phyloP scores from a whole-genome alignment of 2,797 vertebrate species.

The Micrastur ruficollis region DNA sequence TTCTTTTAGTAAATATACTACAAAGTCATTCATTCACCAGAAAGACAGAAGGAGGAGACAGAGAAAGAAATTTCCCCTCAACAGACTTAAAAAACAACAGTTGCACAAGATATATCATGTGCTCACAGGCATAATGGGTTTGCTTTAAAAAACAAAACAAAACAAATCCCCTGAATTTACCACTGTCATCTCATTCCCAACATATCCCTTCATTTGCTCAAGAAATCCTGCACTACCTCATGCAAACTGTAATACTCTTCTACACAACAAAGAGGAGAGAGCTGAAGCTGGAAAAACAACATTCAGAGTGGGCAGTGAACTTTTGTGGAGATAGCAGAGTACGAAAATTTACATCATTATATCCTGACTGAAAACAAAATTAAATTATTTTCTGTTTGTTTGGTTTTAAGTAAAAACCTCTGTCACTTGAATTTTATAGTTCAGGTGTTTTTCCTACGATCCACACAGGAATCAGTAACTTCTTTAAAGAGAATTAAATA shows the following conservation, averaged over 20 bases:
- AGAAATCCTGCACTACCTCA: background rate
- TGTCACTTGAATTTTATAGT: background rate
- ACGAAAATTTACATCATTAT: background rate
- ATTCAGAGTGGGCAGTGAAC: background rate
- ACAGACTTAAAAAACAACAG: background rate
- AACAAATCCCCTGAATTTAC: background rate
- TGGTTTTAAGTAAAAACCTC: background rate
- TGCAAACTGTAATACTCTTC: fast-evolving
- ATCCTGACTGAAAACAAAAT: background rate
- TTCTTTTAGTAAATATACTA: background rate
- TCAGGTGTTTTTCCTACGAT: background rate
- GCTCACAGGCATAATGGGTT: background rate
- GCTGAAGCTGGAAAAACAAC: background rate
- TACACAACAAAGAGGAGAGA: fast-evolving
- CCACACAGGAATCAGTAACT: background rate
- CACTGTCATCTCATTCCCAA: background rate
- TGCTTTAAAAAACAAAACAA: background rate
- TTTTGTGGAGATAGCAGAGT: background rate
- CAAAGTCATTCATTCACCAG: background rate
- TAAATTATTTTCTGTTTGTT: background rate
- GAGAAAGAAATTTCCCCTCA: background rate
- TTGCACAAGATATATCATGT: background rate
- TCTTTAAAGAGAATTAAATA: background rate
- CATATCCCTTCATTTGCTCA: background rate
- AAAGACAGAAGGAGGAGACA: background rate